Evolutionary conservation across 1,140 invertebrate species (phyloP).

Genomic region (Ganaspis sp.): DNA sequence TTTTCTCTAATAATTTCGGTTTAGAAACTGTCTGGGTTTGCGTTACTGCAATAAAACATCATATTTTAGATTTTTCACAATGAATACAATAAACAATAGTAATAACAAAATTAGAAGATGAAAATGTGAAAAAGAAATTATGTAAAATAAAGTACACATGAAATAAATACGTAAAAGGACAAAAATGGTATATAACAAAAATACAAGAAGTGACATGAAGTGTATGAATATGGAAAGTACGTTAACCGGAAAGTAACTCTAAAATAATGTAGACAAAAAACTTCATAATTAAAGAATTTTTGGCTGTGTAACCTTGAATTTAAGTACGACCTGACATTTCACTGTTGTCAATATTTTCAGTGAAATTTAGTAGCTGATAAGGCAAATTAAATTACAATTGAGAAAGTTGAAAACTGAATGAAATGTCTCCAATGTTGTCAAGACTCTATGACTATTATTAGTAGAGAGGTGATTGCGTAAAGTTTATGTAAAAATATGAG

Average conservation of each 20-base stretch:
- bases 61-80: no score
- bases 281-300: neutral
- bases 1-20: constrained; percentile 78
- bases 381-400: neutral
- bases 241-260: no score
- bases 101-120: no score
- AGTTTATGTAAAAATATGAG: constrained; percentile 33
- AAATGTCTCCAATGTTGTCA: neutral
- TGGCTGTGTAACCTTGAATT: constrained; percentile 24
- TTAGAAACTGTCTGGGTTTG: constrained; percentile 72
- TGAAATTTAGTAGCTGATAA: neutral
- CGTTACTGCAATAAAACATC: constrained; percentile 62
- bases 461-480: constrained; percentile 2
- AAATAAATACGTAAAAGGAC: no score
- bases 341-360: neutral
- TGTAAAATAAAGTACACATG: no score
- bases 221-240: no score
- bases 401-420: constrained; percentile 5
- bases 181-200: no score
- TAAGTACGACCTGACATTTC: neutral
- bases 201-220: no score
- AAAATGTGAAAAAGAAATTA: no score
- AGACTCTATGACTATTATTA: constrained; percentile 12
- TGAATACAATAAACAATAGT: no score
- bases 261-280: neutral